Base-by-base conservation (phyloP, 2,113 vertebrate species). In the Pao palembangensis region DNA sequence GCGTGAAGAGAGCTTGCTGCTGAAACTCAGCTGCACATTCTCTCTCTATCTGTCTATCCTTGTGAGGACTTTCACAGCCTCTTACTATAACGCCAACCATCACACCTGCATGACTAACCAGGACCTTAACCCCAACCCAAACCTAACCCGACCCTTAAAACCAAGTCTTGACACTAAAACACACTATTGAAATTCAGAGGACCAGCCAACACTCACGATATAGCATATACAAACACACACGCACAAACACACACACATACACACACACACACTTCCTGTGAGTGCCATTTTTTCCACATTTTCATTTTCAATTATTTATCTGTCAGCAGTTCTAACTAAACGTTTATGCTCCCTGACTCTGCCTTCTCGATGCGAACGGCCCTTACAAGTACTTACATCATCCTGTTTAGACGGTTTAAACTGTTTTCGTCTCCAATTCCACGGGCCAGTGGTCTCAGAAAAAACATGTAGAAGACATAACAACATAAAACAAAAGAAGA, bases 1-100 rank as follows among this genome's bases (percentile, higher is more conserved):
- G 51, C 69, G 63, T 83, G 78, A 82, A 82, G 85, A 82, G 70
- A 64, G 44, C 66, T 65, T 71, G 78, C 60, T 72, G 61, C 75
- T 78, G 72, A 74, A 76, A 75, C 64, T 58, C 55, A 57, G 77
- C 79, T 81, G 59, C 52, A 81, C 66, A 84, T 84, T 38, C 8
- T 28, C 6, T 28, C 1, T 38, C 1, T 38, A 12, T 38, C 34
- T 11, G 8, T 38, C 34, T 38, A 38, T 38, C 34, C 11, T 38
- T 38, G 34, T 38, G 34, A 38, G 34, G 34, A 38, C 34, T 38
- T 38, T 38, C 10, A 38, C 34, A 11, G 4, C 11, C 34, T 6
- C 6, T 28, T 28, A 28, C 25, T 28, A 28, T 28, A 28, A 28
- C 5, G 25, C 25, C 25, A 28, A 28, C 25, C 25, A 4, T 28